Conservation (phyloP, 1,140 invertebrate species). For the Platorchestia sp. region DNA sequence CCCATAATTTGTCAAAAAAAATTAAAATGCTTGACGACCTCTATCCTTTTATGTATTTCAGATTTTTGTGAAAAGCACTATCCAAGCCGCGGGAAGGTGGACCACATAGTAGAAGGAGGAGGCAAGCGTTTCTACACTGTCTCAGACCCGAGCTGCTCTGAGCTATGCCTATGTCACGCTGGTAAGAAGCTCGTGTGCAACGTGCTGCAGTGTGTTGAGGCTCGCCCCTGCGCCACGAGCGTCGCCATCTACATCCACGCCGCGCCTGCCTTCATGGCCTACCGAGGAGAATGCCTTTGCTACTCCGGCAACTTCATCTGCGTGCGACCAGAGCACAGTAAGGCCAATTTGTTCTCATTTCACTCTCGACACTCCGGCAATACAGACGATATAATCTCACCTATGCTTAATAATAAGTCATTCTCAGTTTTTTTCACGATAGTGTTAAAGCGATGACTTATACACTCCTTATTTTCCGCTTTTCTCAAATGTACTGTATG, state of each 20-base stretch:
- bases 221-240: conserved; percentile 85
- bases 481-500: too few relatives aligned
- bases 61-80: conserved; percentile 63
- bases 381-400: too few relatives aligned
- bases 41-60: neutral
- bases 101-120: conserved; percentile 64
- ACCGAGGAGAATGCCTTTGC: conserved; percentile 88
- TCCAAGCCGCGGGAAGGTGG: conserved; percentile 56
- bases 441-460: too few relatives aligned
- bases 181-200: conserved; percentile 84
- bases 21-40: neutral
- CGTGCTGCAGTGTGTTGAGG: conserved; percentile 83
- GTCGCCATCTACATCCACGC: conserved; percentile 88
- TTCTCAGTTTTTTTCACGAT: too few relatives aligned
- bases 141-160: conserved; percentile 83
- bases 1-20: neutral
- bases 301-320: conserved; percentile 92
- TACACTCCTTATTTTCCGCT: too few relatives aligned
- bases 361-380: neutral
- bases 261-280: conserved; percentile 88
- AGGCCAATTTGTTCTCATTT: conserved; percentile 68
- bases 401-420: too few relatives aligned
- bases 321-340: conserved; percentile 84
- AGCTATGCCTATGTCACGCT: conserved; percentile 83
- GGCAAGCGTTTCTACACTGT: conserved; percentile 79